Conservation (phyloP, 2,888 invertebrate species). For the Ditylenchus weischeri region DNA sequence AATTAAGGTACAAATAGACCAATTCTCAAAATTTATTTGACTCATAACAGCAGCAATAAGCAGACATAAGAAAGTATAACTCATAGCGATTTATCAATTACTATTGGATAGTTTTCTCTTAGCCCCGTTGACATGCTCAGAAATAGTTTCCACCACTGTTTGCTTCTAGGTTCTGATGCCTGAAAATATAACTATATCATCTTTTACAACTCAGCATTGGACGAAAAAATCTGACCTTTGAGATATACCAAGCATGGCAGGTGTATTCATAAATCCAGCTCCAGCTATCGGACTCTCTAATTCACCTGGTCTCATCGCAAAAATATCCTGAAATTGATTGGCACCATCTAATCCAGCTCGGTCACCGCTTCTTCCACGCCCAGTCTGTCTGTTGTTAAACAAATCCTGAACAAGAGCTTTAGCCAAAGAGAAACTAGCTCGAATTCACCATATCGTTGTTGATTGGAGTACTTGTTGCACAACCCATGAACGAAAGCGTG, state of each 20-base stretch:
- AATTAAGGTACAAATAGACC: not conserved
- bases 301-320: not conserved
- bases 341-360: not conserved
- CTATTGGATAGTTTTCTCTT: no score
- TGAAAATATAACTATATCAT: no score
- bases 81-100: no score
- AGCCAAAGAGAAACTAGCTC: not conserved
- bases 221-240: constrained; percentile 6
- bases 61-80: not conserved
- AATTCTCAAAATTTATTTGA: constrained; percentile 4
- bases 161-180: no score
- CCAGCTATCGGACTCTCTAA: not conserved
- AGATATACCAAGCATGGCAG: constrained; percentile 10
- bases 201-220: not conserved
- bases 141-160: no score
- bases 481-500: constrained; percentile 23
- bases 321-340: not conserved
- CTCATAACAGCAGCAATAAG: not conserved
- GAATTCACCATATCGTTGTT: constrained; percentile 5
- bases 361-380: not conserved
- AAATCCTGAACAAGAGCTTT: constrained; percentile 3
- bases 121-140: no score
- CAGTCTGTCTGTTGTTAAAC: not conserved
- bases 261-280: constrained; percentile 1
- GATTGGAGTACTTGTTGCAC: constrained; percentile 26